phyloP scores from a whole-genome alignment of 2,113 vertebrate genomes.

The Rhadina sibilatrix region DNA sequence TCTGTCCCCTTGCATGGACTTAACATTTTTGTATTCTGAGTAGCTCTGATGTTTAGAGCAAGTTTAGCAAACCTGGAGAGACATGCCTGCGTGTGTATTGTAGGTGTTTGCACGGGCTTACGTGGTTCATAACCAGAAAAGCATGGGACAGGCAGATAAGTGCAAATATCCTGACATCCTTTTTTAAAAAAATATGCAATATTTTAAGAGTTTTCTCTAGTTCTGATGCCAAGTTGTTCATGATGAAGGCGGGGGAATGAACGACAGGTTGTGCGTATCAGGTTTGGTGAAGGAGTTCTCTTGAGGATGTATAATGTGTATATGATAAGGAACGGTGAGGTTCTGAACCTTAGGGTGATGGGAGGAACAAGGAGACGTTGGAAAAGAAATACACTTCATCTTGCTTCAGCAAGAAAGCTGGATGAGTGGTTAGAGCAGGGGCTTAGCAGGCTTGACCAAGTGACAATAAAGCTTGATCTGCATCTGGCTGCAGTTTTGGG shows the following conservation, averaged over 20 bases:
- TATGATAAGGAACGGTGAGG: not conserved
- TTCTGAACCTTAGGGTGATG: not conserved
- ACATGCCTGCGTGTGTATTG: slow-evolving; percentile 24
- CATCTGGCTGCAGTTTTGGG: not conserved
- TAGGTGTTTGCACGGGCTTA: slow-evolving; percentile 55
- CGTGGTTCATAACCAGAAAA: slow-evolving; percentile 22
- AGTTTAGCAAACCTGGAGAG: slow-evolving; percentile 42
- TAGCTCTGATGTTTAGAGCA: slow-evolving; percentile 60
- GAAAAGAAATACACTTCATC: not conserved
- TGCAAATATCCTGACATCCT: slow-evolving; percentile 52
- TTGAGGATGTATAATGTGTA: not conserved
- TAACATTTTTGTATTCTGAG: slow-evolving; percentile 65
- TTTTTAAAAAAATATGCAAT: slow-evolving; percentile 48
- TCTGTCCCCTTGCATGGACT: slow-evolving; percentile 63
- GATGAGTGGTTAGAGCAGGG: not conserved
- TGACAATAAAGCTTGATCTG: not conserved
- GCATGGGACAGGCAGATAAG: slow-evolving; percentile 53
- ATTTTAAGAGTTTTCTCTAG: slow-evolving; percentile 58
- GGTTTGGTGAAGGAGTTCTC: slow-evolving; percentile 22
- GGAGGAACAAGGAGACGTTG: slow-evolving; percentile 2
- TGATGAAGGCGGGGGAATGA: not conserved
- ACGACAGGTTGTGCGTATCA: not conserved
- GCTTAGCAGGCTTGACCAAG: not conserved
- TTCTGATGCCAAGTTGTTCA: slow-evolving; percentile 35
- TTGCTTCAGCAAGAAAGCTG: not conserved